phyloP scores from a whole-genome alignment of 1,140 invertebrate genomes.

The Drosophila nigromelanica region DNA sequence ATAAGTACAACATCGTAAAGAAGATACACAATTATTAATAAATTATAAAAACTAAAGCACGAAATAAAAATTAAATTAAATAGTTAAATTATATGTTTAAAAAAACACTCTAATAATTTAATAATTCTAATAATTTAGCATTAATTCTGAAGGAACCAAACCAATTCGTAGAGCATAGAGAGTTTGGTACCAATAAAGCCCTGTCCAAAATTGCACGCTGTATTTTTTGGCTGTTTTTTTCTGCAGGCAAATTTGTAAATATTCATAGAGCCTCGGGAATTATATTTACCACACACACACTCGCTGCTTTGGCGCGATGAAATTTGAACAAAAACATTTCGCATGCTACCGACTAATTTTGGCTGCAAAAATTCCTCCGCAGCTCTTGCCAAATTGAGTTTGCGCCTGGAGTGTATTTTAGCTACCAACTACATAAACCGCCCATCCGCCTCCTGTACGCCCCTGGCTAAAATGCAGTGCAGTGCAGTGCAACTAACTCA shows the following conservation, averaged over 20 bases:
- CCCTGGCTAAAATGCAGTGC: constrained; percentile 38
- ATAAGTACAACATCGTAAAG: too few species aligned
- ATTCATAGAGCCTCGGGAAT: constrained; percentile 30
- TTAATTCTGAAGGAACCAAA: too few species aligned
- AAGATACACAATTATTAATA: too few species aligned
- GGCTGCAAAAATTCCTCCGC: constrained; percentile 50
- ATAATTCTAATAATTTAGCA: too few species aligned
- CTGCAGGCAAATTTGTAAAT: constrained; percentile 32
- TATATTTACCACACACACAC: constrained; percentile 10
- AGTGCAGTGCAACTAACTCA: constrained; percentile 60
- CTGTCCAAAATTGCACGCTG: constrained; percentile 6
- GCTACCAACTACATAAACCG: too few species aligned
- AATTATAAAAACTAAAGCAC: too few species aligned
- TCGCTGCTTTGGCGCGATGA: not conserved
- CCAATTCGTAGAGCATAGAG: constrained; percentile 1
- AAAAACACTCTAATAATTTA: too few species aligned
- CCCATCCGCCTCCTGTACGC: not conserved
- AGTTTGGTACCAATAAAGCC: not conserved
- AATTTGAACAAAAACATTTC: constrained; percentile 49
- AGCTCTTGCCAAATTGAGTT: constrained; percentile 68
- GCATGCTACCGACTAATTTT: constrained; percentile 69
- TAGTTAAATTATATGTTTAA: too few species aligned
- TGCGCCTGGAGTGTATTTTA: constrained; percentile 24
- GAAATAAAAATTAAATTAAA: too few species aligned
- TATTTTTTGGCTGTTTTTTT: constrained; percentile 4